Evolutionary conservation across 1,140 invertebrate genomes (phyloP), one percentile per base, ranked within the genome.

Genomic region (Calycopis cecrops): DNA sequence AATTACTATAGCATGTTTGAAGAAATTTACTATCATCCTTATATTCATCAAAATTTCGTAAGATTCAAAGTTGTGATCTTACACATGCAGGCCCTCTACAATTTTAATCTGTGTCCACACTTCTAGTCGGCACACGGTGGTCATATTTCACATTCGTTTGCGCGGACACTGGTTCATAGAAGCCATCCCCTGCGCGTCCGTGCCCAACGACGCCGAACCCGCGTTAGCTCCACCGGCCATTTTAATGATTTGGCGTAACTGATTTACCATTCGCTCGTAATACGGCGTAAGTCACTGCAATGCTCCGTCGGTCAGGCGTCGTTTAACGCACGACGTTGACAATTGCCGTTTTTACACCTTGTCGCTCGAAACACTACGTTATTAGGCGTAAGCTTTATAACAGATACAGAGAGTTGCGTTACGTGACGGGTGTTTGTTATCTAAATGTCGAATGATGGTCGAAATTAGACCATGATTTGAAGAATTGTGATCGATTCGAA

Each of bases 161-260:
- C 58, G 47, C 60, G 62, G 49, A 28, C 21, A 53, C 28, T 16
- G 56, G 59, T 76, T 73, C 71, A 56, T 60, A 67, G 67, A 71
- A 73, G 64, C 66, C 52, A 60, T 71, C 57, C 54, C 14, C 54
- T 59, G 53, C 50, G 21, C 17, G 55, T 56, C 64, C 72, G 67
- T 76, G 74, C 65, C 63, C 63, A 62, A 53, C 59, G 62, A 63
- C 65, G 61, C 57, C 57, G 60, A 67, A 67, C 67, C 63, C 67
- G 65, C 66, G 68, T 77, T 74, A 75, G 66, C 63, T 64, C 65
- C 67, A 67, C 64, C 57, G 48, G 59, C 57, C 59, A 62, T 58
- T 62, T 62, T 53, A 65, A 61, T 59, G 62, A 59, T 55, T 62
- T 57, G 61, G 60, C 68, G 63, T 65, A 62, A 70, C 68, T 59